Evolutionary conservation across 2,113 vertebrate genomes (phyloP).

Genomic region (Leucopsar rothschildi): DNA sequence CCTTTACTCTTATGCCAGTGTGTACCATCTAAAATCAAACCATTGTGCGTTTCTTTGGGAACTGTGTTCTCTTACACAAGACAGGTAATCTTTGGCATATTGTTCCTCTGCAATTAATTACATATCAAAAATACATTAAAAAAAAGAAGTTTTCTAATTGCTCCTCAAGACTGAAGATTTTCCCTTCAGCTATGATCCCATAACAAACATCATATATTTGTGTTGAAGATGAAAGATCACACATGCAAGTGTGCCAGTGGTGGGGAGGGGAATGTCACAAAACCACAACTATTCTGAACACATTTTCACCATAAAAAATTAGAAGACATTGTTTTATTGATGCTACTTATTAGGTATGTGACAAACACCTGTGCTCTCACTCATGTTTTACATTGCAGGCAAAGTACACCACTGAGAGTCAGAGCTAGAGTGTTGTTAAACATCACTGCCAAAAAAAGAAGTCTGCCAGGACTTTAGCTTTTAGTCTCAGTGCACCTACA

Average conservation of each 20-base stretch:
- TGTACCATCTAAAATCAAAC: not conserved
- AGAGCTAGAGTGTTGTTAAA: not conserved
- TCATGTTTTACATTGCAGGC: not conserved
- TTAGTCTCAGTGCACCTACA: not conserved
- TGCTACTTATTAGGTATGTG: not conserved
- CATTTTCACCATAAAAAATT: not conserved
- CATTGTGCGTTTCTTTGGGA: not conserved
- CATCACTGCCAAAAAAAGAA: not conserved
- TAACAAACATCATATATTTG: not conserved
- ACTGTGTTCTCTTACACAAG: not conserved
- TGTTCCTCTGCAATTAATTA: not conserved
- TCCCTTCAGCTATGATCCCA: not conserved
- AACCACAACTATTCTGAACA: not conserved
- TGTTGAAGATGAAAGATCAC: not conserved
- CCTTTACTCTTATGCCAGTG: not conserved
- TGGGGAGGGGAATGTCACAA: fast-evolving
- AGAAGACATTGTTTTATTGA: not conserved
- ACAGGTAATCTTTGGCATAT: not conserved
- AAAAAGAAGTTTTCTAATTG: not conserved
- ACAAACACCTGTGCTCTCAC: not conserved
- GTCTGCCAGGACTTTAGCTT: not conserved
- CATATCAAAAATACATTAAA: not conserved
- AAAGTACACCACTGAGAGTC: not conserved
- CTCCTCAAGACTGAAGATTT: not conserved
- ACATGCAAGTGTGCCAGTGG: not conserved